Conservation (phyloP, 2,797 vertebrate species). For the Tachyglossus aculeatus region DNA sequence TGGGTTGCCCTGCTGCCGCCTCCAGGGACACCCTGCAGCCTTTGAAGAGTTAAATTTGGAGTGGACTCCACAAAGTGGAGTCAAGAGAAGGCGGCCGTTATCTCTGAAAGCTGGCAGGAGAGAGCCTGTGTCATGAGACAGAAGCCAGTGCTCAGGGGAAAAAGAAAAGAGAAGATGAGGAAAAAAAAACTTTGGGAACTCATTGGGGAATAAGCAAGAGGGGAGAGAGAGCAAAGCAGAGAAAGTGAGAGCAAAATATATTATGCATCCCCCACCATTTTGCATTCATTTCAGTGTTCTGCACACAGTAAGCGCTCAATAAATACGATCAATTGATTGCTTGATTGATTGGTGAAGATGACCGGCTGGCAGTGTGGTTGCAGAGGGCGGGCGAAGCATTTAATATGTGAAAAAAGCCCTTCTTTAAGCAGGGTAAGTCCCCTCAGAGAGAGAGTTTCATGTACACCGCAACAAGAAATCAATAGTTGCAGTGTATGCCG, state of each 20-base stretch:
- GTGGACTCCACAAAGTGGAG: constrained; percentile 4
- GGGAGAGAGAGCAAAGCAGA: background rate
- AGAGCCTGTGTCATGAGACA: constrained; percentile 23
- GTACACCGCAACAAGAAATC: constrained; percentile 20
- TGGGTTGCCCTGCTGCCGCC: background rate
- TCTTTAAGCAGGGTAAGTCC: constrained; percentile 34
- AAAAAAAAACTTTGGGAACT: background rate
- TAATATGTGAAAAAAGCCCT: constrained; percentile 21
- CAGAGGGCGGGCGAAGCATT: too few relatives aligned
- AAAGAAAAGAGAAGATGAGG: background rate
- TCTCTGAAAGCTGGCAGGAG: constrained; percentile 26
- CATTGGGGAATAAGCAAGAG: background rate
- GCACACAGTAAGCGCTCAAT: too few relatives aligned
- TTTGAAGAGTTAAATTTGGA: constrained; percentile 16
- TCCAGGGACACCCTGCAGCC: background rate
- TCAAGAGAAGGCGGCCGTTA: background rate
- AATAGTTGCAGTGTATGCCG: background rate
- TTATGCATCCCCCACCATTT: constrained; percentile 56
- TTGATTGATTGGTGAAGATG: fast-evolving
- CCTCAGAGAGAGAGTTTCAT: constrained; percentile 13
- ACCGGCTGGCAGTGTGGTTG: background rate
- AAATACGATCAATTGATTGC: too few relatives aligned
- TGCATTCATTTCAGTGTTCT: too few relatives aligned
- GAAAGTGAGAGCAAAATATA: constrained; percentile 19
- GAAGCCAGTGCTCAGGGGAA: constrained; percentile 27